These are phyloP conservation scores for Dolichallabes microphthalmus DNA, from an alignment of 2,113 vertebrate genomes.

Conservation along the genomic window DNA sequence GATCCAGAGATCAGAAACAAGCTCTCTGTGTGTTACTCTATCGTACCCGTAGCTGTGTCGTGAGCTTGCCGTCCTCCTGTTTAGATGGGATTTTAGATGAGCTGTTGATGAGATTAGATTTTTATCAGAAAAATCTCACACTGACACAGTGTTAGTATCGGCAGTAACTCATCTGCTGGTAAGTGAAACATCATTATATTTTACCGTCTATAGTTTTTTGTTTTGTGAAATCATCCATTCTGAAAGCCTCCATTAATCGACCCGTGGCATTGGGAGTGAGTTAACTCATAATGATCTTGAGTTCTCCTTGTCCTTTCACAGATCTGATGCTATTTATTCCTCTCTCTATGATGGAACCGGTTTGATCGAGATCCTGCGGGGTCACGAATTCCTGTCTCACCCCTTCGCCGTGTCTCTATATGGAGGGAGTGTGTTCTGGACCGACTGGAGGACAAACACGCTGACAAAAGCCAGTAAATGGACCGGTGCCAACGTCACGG, in stretches of 20 bases:
- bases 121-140: not conserved
- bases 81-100: not conserved
- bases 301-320: slow-evolving; percentile 57
- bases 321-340: slow-evolving; percentile 89
- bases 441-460: slow-evolving; percentile 87
- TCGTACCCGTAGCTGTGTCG: not conserved
- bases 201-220: not conserved
- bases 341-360: slow-evolving; percentile 81
- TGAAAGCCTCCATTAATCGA: not conserved
- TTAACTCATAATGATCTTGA: not conserved
- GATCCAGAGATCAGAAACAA: not conserved
- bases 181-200: not conserved
- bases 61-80: not conserved
- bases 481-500: slow-evolving; percentile 85
- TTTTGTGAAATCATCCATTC: not conserved
- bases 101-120: not conserved
- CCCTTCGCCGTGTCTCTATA: slow-evolving; percentile 86
- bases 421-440: slow-evolving; percentile 87
- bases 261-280: not conserved
- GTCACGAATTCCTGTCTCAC: slow-evolving; percentile 89
- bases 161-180: not conserved
- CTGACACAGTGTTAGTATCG: not conserved
- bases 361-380: slow-evolving; percentile 82
- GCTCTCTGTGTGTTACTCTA: not conserved
- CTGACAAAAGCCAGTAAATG: slow-evolving; percentile 87